Evolutionary conservation across 2,113 vertebrate genomes (phyloP), one percentile per base, ranked within the genome.

Genomic region (Equus przewalskii): DNA sequence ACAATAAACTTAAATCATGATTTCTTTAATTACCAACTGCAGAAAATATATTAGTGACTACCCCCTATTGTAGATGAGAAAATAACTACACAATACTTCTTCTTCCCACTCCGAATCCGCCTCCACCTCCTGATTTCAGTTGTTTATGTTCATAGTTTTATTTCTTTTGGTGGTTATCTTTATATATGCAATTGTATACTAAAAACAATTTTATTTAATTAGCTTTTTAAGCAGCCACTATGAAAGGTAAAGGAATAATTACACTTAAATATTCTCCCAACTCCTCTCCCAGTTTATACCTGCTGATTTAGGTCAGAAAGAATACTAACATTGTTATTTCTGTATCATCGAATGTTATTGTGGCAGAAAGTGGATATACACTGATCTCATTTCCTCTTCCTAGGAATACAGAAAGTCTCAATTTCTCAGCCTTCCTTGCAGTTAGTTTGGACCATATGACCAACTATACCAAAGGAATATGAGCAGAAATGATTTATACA

Each of bases 61-160:
- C 16, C 6, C 30, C 89, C 11, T 60, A 58, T 49, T 16, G 15
- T 24, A 79, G n/a, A 91, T 84, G 26, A 70, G 13, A 94, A 96
- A 87, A 97, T 70, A 82, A 69, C 41, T 91, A 33, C 44, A 69
- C 62, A 80, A 92, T 64, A 82, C 21, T 84, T 97, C 51, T 84
- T 97, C 51, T 91, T 60, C 22, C 24, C 22, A 82, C 44, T 82
- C 54, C 21, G 49, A 62, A 82, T 28, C 28, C 2, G 2, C n/a
- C 28, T 65, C 24, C 15, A 78, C 30, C 4, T 94, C 13, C 62
- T 46, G 19, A 94, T 82, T 91, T 58, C 19, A 88, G 28, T 67
- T 67, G 36, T 85, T 94, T 87, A 62, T 62, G 41, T 65, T 83
- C 58, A 88, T 82, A 72, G 28, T 65, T 69, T 88, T 82, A 91